phyloP scores from a whole-genome alignment of 2,888 invertebrate genomes.

The Apotomis turbidana region DNA sequence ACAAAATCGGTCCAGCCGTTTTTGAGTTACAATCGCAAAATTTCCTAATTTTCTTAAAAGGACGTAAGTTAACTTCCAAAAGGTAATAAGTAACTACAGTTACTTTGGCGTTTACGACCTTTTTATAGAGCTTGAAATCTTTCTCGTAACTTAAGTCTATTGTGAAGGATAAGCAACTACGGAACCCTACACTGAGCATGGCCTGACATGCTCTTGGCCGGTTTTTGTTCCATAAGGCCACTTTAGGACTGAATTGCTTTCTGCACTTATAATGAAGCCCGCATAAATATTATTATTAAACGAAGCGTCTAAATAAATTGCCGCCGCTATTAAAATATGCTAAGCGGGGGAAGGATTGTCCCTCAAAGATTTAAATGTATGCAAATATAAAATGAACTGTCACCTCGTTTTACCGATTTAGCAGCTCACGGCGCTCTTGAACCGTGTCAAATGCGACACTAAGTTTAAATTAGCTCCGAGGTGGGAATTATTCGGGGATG shows the following conservation, averaged over 20 bases:
- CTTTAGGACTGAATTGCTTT: background rate
- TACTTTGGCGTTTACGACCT: no score
- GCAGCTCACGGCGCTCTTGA: conserved; percentile 24
- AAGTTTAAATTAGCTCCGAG: conserved; percentile 33
- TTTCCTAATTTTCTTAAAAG: no score
- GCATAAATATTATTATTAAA: conserved; percentile 16
- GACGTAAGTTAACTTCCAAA: no score
- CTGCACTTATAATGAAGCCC: conserved; percentile 17
- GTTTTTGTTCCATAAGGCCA: background rate
- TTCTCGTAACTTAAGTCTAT: no score
- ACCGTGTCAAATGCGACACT: conserved; percentile 25
- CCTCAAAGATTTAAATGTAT: conserved; percentile 50
- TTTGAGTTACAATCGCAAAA: no score
- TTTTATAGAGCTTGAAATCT: no score
- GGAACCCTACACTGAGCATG: no score
- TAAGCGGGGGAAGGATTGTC: conserved; percentile 46
- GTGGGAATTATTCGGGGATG: conserved; percentile 10
- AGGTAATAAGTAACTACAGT: no score
- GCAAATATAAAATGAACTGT: conserved; percentile 49
- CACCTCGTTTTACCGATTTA: conserved; percentile 39
- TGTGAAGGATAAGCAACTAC: no score
- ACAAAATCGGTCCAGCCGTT: no score
- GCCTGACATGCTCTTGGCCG: no score
- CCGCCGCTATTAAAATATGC: conserved; percentile 42
- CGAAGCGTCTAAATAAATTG: conserved; percentile 30